Percentiles rank a stretch among this genome's conserved stretches.
Evolutionary conservation across 2,888 invertebrate genomes (phyloP).

Genomic region (Agriopis aurantiaria): DNA sequence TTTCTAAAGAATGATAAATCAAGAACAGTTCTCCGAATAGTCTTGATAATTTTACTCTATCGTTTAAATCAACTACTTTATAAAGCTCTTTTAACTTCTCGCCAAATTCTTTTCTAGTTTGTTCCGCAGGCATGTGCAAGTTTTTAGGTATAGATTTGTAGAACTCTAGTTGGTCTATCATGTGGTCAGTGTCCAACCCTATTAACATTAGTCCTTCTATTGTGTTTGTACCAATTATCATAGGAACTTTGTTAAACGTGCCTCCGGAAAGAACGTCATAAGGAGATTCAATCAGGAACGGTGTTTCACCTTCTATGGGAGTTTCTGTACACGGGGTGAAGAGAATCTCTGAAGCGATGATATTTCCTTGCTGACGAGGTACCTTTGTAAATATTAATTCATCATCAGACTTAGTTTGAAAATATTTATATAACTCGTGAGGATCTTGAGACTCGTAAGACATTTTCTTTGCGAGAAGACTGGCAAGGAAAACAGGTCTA

Average conservation of each 20-base stretch:
- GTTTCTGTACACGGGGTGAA: constrained; percentile 70
- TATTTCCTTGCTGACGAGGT: constrained; percentile 63
- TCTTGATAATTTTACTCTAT: constrained; percentile 62
- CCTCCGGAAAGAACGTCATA: constrained; percentile 62
- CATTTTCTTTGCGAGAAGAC: constrained; percentile 68
- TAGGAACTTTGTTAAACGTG: constrained; percentile 69
- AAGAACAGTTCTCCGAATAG: constrained; percentile 65
- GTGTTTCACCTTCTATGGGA: constrained; percentile 66
- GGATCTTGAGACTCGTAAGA: constrained; percentile 63
- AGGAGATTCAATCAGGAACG: constrained; percentile 70
- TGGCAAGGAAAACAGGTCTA: constrained; percentile 66
- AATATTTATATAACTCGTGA: constrained; percentile 63
- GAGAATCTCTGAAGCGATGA: constrained; percentile 63
- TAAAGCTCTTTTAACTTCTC: constrained; percentile 68
- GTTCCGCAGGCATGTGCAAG: constrained; percentile 57
- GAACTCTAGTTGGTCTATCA: constrained; percentile 57
- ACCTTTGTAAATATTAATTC: constrained; percentile 69
- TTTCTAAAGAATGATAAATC: constrained; percentile 59
- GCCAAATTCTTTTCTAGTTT: constrained; percentile 54
- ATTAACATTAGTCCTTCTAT: constrained; percentile 71
- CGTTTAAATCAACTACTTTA: constrained; percentile 61
- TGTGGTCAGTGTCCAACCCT: constrained; percentile 64
- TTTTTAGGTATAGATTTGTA: constrained; percentile 70
- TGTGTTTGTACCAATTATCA: constrained; percentile 67
- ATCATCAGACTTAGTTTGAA: constrained; percentile 62